Evolutionary conservation across 92 coral and sea anemone genomes (phyloP), one percentile per base, ranked within the genome.

Genomic region (Parazoanthus atlanticus): DNA sequence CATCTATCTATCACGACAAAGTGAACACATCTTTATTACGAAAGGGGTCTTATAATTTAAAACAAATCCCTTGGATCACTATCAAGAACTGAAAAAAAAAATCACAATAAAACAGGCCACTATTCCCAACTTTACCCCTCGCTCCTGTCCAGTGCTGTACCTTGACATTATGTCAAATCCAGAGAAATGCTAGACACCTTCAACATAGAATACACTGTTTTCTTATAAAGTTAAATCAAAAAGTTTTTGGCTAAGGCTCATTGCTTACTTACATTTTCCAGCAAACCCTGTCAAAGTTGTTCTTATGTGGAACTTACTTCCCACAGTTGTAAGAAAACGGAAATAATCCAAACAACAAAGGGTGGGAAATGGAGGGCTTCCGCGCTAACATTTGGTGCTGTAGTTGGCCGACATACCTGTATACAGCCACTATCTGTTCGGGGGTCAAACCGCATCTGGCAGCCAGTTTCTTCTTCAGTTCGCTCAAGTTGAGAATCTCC

Each of bases 401-500:
- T 23, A 32, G n/a, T 41, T 41, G 58, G 19, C 34, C 19, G 6
- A 8, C 92, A 70, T 87, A 96, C 99, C 97, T 93, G 89, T 95
- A 95, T 30, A 96, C 88, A 6, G 98, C 96, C 2, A 93, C 95
- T 70, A 96, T 90, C 89, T 96, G 98, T 52, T 93, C 93, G n/a
- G 93, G 90, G 56, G 92, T 77, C 33, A 96, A 80, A 46, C 93
- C 93, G 77, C 99, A 95, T 64, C 96, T 96, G 6, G 88, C 79
- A 40, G 96, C 95, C 32, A 96, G 95, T 80, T 96, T 95, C 52
- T 89, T 93, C 74, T 90, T 93, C 76, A 96, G 89, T 76, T 95
- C 98, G 72, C 88, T 73, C 30, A 93, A 82, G 71, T 80, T 94
- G 73, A 96, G 87, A 26, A 94, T 90, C 75, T 96, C 99, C 69